phyloP scores from a whole-genome alignment of 2,797 vertebrate genomes.

The Hypotaenidia philippensis region DNA sequence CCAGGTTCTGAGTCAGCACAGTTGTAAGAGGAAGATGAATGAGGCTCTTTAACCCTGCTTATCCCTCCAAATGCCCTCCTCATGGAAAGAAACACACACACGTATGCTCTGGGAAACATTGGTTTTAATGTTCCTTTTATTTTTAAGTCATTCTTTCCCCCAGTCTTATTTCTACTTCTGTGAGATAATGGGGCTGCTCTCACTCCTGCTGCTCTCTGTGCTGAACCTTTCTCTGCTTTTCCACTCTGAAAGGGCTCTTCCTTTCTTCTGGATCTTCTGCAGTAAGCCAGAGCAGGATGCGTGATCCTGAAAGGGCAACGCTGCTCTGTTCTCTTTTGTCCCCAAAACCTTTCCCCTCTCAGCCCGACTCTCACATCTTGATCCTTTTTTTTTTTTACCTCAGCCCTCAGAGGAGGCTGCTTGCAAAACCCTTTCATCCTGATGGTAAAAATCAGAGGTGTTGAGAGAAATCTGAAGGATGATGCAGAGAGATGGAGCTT shows the following conservation, averaged over 20 bases:
- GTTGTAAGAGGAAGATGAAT: conserved; percentile 73
- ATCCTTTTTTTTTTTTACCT: background rate
- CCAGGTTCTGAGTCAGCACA: conserved; percentile 72
- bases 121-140: conserved; percentile 66
- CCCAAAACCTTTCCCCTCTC: conserved; percentile 61
- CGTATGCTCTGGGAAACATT: conserved; percentile 19
- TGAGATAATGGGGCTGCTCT: conserved; percentile 58
- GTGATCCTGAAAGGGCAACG: conserved; percentile 54
- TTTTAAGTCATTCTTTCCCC: conserved; percentile 60
- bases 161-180: conserved; percentile 60
- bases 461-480: background rate
- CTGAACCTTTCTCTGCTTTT: conserved; percentile 57
- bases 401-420: background rate
- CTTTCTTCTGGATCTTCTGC: conserved; percentile 64
- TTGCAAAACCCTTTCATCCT: conserved; percentile 50
- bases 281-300: conserved; percentile 43
- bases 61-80: conserved; percentile 52
- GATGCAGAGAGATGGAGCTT: background rate
- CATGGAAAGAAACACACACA: conserved; percentile 56
- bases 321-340: conserved; percentile 54
- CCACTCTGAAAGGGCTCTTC: conserved; percentile 41
- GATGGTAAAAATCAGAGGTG: background rate
- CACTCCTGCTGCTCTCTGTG: conserved; percentile 54
- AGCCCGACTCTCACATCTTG: conserved; percentile 34
- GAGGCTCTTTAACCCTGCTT: conserved; percentile 67